Conservation (phyloP, 1,140 invertebrate genomes). For the Pogonomyrmex californicus region DNA sequence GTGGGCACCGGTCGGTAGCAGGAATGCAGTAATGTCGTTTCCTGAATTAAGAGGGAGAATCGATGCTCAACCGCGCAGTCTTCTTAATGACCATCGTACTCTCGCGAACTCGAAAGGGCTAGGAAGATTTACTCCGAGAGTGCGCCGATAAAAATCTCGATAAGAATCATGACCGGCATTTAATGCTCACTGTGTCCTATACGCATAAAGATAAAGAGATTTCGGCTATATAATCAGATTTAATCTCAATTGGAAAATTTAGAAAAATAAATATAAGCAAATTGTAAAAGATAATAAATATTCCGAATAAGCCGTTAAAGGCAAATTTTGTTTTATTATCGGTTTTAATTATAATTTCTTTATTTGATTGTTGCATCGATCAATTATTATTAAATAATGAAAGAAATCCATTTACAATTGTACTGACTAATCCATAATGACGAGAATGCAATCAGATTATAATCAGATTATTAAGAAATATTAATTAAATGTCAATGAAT, state of each 20-base stretch:
- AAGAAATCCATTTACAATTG: conserved; percentile 18
- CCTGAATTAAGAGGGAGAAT: conserved; percentile 76
- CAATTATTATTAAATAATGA: conserved; percentile 12
- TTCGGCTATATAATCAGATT: conserved; percentile 7
- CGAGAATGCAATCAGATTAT: neutral
- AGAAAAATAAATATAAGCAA: neutral
- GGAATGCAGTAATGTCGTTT: conserved; percentile 70
- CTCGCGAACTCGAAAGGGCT: conserved; percentile 41
- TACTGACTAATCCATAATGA: neutral
- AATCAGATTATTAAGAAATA: neutral
- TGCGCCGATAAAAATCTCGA: conserved; percentile 29
- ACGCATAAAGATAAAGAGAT: neutral
- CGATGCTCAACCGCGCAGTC: conserved; percentile 43
- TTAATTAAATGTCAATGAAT: neutral
- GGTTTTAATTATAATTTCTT: neutral
- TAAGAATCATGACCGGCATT: conserved; percentile 29
- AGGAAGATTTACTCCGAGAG: conserved; percentile 10
- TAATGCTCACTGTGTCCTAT: neutral
- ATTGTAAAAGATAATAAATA: neutral
- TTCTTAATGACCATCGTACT: conserved; percentile 43
- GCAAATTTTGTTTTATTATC: neutral
- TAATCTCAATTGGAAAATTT: conserved; percentile 16
- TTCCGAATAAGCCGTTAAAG: neutral
- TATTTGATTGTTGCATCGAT: neutral
- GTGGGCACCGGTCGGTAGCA: conserved; percentile 58